These are phyloP conservation scores for Stigmatopora argus DNA, from an alignment of 2,113 vertebrate genomes.

Conservation along the genomic window DNA sequence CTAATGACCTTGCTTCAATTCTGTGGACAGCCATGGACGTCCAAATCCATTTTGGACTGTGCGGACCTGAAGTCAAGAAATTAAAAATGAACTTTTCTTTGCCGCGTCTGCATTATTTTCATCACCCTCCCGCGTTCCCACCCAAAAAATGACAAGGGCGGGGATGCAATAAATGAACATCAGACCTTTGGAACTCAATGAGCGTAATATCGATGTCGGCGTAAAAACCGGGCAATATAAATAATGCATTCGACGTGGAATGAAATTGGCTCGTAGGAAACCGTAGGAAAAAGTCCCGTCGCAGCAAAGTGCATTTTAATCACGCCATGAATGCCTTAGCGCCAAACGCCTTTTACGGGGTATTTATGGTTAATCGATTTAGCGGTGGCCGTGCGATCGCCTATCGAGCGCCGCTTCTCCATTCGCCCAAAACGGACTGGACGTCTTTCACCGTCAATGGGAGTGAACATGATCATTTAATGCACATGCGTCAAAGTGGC, in stretches of 20 bases:
- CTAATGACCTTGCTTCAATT: too few species aligned
- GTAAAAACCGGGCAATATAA: neutral
- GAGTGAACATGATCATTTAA: too few species aligned
- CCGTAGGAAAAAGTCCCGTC: neutral
- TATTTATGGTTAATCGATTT: neutral
- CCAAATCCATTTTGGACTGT: too few species aligned
- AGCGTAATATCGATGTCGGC: neutral
- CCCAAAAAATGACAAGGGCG: neutral
- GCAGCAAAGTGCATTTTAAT: conserved; percentile 1
- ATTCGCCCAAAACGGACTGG: neutral
- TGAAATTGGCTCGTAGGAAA: neutral
- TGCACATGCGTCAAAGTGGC: too few species aligned
- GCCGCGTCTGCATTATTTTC: neutral
- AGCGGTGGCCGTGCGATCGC: neutral
- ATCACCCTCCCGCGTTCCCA: too few species aligned
- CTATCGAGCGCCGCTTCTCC: neutral
- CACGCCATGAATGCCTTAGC: neutral
- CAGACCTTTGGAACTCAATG: neutral
- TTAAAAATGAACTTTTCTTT: neutral
- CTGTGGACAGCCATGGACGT: too few species aligned
- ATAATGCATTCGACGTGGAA: neutral
- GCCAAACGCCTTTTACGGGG: neutral
- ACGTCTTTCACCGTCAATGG: too few species aligned
- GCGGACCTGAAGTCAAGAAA: too few species aligned
- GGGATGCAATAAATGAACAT: neutral